Evolutionary conservation across 2,797 vertebrate species (phyloP).

Genomic region (Oryzias dopingdopingensis): DNA sequence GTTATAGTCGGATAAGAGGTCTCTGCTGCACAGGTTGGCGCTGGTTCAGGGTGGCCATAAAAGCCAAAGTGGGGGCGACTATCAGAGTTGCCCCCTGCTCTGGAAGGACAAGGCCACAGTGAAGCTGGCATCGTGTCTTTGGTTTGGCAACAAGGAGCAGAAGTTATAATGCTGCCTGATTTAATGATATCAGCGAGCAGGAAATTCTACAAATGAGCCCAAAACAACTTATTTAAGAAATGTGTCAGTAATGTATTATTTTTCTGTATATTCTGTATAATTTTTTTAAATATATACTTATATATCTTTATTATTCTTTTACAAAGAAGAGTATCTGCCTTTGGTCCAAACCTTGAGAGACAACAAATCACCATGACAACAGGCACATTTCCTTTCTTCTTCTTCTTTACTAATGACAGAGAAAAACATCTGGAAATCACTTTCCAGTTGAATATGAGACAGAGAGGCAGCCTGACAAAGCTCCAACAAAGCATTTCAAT

Average conservation of each 20-base stretch:
- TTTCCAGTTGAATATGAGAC: not conserved
- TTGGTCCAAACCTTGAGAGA: not conserved
- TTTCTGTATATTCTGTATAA: too few relatives aligned
- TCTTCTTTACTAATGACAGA: not conserved
- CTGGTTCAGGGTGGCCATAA: conserved; percentile 37
- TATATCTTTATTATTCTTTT: too few relatives aligned
- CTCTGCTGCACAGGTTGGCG: conserved; percentile 53
- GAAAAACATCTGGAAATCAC: not conserved
- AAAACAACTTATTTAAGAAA: not conserved
- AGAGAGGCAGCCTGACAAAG: too few relatives aligned
- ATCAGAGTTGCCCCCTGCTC: conserved; percentile 45
- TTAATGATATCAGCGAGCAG: conserved; percentile 16
- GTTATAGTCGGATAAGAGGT: conserved; percentile 34
- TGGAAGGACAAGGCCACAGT: conserved; percentile 37
- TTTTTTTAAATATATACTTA: too few relatives aligned
- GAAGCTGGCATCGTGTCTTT: conserved; percentile 43
- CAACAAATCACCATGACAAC: not conserved
- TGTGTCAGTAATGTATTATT: not conserved
- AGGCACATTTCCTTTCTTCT: not conserved
- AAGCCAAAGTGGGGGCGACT: conserved; percentile 58
- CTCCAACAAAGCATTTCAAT: too few relatives aligned
- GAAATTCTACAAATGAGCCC: conserved; percentile 8
- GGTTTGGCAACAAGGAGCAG: conserved; percentile 43
- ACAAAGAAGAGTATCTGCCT: too few relatives aligned
- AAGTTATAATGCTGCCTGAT: conserved; percentile 42